These are phyloP conservation scores for Danionella dracula DNA, from an alignment of 2,797 vertebrate genomes.

Conservation along the genomic window DNA sequence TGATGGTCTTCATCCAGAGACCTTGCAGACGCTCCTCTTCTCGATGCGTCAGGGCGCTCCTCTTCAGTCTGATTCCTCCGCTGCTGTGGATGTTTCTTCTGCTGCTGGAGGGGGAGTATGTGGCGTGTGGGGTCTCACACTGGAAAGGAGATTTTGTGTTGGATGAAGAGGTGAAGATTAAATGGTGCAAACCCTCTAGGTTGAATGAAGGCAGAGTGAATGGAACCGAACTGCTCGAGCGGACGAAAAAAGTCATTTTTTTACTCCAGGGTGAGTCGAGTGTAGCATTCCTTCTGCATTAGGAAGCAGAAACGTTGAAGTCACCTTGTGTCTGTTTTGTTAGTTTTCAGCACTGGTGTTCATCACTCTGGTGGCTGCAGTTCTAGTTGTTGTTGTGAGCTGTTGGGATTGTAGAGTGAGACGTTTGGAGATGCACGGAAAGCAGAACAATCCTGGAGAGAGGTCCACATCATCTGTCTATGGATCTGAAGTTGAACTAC, in stretches of 20 bases:
- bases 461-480: neutral
- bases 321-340: neutral
- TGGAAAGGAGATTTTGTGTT: neutral
- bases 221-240: neutral
- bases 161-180: neutral
- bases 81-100: slow-evolving; percentile 1
- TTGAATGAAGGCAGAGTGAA: neutral
- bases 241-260: neutral
- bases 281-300: too few species aligned
- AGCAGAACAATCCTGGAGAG: neutral
- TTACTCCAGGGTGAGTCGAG: neutral
- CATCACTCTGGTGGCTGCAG: neutral
- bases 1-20: neutral
- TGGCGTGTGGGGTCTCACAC: neutral
- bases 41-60: neutral
- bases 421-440: neutral
- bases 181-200: neutral
- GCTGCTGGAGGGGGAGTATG: slow-evolving; percentile 7
- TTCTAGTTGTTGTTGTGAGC: neutral
- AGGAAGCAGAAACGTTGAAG: too few species aligned
- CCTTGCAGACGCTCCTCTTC: neutral
- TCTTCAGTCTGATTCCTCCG: neutral
- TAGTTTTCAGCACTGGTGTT: neutral
- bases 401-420: neutral
- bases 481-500: neutral